A percentile compares a stretch with the other conserved stretches of the same genome.
phyloP scores from a whole-genome alignment of 2,113 vertebrate genomes.

The Oreochromis tanganicae region DNA sequence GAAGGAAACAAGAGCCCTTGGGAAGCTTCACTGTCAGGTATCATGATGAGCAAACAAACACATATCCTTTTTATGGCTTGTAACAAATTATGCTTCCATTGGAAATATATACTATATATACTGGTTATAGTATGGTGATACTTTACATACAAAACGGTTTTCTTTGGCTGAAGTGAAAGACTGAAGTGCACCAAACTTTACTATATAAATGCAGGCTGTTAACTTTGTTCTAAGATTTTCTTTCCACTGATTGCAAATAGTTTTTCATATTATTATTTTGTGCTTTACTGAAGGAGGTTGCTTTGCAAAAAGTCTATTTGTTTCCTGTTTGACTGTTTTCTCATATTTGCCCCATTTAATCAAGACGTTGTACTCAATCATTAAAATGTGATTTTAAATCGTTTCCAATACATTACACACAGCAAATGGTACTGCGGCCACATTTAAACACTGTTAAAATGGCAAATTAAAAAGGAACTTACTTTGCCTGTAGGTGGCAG shows the following conservation, averaged over 20 bases:
- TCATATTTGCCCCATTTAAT: constrained; percentile 38
- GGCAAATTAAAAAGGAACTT: not conserved
- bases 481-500: constrained; percentile 54
- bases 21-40: not conserved
- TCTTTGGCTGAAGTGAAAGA: not conserved
- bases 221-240: not conserved
- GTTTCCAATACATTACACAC: constrained; percentile 56
- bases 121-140: not conserved
- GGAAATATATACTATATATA: not conserved
- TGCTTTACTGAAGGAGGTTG: not conserved
- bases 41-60: not conserved
- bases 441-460: constrained; percentile 24
- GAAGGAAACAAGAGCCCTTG: no score
- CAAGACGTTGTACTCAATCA: constrained; percentile 31
- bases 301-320: not conserved
- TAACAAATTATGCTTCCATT: not conserved
- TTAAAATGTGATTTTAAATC: constrained; percentile 41
- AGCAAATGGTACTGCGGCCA: constrained; percentile 24
- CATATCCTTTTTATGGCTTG: not conserved
- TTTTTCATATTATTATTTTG: not conserved
- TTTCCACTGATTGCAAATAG: not conserved
- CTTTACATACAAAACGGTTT: not conserved
- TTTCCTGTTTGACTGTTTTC: constrained; percentile 2
- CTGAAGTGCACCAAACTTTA: not conserved
- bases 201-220: not conserved